Base-by-base conservation (phyloP, 2,888 invertebrate genomes). In the Platypus cylindrus region DNA sequence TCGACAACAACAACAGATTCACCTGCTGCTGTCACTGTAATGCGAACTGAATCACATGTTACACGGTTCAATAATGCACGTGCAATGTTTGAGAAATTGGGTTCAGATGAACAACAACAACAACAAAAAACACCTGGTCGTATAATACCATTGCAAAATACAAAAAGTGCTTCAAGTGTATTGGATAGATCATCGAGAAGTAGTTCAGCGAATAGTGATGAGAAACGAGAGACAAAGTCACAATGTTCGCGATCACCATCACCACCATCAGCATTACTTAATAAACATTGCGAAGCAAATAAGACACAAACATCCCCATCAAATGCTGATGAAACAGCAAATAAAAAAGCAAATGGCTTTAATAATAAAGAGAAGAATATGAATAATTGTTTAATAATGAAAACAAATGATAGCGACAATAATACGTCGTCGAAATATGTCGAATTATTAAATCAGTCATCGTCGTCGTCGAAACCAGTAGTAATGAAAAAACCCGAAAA, bases 81-180 rank as follows among this genome's bases (percentile, higher is more conserved):
- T 43, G 90, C 91, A 25, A 69, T 91, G 36, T 91, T 91, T 60
- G 90, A 91, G 60, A 89, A 89, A 56, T 67, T 91, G 45, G 79
- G 86, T 49, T 71, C 81, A 60, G 78, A 83, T 59, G 73, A 76
- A 60, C 34, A 37, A 17, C 30, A 12, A 15, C n/a, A n/a, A n/a
- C 18, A 25, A 7, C 45, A 68, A 23, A 49, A 46, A 32, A 44
- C 43, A n/a, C 40, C 41, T 18, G 46, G 47, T 15, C 46, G 49
- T 26, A 47, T 54, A 12, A 48, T 57, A 28, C 60, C 62, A 2
- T 41, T 62, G 29, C 61, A 60, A 43, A 52, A 58, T 15, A 59
- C 60, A 27, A 60, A 60, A 44, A 62, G 60, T 43, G 65, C 67
- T 18, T 62, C 65, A 34, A 66, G 65, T 47, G 56, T 67, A n/a